Evolutionary conservation across 1,140 invertebrate species (phyloP), one percentile per base, ranked within the genome.

Genomic region (Sitophilus oryzae): DNA sequence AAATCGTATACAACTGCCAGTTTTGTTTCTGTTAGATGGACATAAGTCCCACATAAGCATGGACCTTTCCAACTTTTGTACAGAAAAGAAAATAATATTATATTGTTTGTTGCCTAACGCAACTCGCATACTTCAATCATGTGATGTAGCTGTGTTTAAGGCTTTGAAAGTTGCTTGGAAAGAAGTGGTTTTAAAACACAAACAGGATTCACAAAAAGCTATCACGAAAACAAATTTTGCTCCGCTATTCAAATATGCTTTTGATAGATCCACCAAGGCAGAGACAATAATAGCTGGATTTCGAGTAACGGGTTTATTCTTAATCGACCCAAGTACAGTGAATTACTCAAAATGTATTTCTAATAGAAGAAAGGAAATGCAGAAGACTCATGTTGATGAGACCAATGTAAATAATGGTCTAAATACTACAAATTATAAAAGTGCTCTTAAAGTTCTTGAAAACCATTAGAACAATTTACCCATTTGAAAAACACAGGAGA

Each of bases 1-100:
- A 38, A 59, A 63, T 16, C 54, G 66, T 18, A 66, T 72, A 25
- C 14, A 57, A 52, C 59, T 60, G 47, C 70, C 71, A 35, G 50
- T 71, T 16, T 52, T 72, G 5, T 38, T 74, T 6, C 71, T 74
- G 37, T 45, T 74, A 9, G 71, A 75, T 65, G 70, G 73, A 2
- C 70, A 75, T 55, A 66, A 63, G 38, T 68, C 69, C 1, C 72
- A 74, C 48, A 54, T 72, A 21, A 66, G 68, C 2, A 45, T 71
- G 23, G 56, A 67, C 25, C 21, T 72, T 8, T 68, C 66, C 49
- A 47, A 64, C 37, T 68, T 73, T 50, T 74, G 73, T 58, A 42
- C 51, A 41, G 34, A 68, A 42, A 60, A 71, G 58, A 43, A 56
- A 19, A 72, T 74, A 45, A 57, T 68, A 38, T 41, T 73, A n/a